Conservation (phyloP, 2,113 vertebrate genomes). For the Ammodytes marinus region DNA sequence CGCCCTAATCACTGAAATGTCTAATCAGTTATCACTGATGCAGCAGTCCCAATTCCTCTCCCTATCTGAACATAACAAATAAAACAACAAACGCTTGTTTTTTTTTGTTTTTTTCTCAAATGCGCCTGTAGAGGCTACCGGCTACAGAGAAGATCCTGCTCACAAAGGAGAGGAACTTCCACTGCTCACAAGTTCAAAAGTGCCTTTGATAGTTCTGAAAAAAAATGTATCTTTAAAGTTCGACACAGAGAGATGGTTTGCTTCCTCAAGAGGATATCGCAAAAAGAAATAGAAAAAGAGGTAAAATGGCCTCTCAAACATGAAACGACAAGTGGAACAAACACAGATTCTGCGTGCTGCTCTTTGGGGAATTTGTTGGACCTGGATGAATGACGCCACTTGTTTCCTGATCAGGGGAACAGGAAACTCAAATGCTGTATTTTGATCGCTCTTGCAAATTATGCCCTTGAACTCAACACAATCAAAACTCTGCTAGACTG, state of each 20-base stretch:
- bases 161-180: conserved; percentile 33
- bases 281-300: conserved; percentile 8
- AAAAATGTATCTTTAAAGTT: conserved; percentile 22
- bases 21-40: conserved; percentile 43
- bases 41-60: not conserved
- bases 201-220: conserved; percentile 48
- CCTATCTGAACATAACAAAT: conserved; percentile 24
- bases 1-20: conserved; percentile 35
- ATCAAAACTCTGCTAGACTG: not conserved
- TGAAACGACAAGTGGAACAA: conserved; percentile 52
- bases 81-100: not conserved
- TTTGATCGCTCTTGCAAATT: conserved; percentile 40
- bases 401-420: conserved; percentile 19
- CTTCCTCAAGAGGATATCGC: conserved; percentile 23
- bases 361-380: conserved; percentile 40
- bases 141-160: not conserved
- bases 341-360: conserved; percentile 37
- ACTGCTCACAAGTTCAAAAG: conserved; percentile 7
- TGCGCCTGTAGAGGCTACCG: not conserved
- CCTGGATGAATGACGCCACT: conserved; percentile 25
- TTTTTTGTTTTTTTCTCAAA: not conserved
- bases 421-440: conserved; percentile 25
- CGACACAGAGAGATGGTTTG: conserved; percentile 25
- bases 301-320: conserved; percentile 11
- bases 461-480: conserved; percentile 53